Conservation (phyloP, 2,797 vertebrate genomes). For the Sebastes diaconus region DNA sequence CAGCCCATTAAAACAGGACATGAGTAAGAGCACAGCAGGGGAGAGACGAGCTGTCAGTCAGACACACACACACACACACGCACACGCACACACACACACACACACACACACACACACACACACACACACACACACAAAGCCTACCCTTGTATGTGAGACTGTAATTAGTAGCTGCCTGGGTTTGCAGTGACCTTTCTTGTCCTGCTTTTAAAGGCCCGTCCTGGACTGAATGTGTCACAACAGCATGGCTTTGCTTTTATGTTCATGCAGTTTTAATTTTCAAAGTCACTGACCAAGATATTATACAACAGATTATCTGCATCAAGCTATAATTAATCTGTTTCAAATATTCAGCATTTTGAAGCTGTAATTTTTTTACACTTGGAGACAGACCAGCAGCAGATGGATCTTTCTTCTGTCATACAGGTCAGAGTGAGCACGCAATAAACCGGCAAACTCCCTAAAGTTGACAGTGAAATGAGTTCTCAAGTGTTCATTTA, state of each 20-base stretch:
- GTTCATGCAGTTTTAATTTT: slow-evolving; percentile 7
- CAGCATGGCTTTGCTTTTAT: background rate
- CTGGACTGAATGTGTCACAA: slow-evolving; percentile 12
- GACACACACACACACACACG: background rate
- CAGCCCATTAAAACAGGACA: slow-evolving; percentile 58
- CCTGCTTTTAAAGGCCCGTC: slow-evolving; percentile 33
- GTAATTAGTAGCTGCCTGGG: slow-evolving; percentile 52
- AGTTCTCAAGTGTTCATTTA: background rate
- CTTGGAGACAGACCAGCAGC: background rate
- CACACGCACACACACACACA: background rate
- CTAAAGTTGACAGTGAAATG: background rate
- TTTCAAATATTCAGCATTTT: background rate
- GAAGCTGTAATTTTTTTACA: background rate
- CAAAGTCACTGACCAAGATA: background rate
- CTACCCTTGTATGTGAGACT: slow-evolving; percentile 39
- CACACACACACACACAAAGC: slow-evolving; percentile 20
- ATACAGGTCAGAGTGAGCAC: background rate
- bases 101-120: background rate
- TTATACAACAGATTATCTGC: background rate
- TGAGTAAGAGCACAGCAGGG: slow-evolving; percentile 55
- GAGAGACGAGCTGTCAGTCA: slow-evolving; percentile 57
- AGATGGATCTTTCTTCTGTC: background rate
- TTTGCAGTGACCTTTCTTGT: slow-evolving; percentile 57
- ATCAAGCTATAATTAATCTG: background rate
- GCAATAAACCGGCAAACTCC: background rate